Conservation (phyloP, 1,140 invertebrate genomes). For the Euwallacea fornicatus region DNA sequence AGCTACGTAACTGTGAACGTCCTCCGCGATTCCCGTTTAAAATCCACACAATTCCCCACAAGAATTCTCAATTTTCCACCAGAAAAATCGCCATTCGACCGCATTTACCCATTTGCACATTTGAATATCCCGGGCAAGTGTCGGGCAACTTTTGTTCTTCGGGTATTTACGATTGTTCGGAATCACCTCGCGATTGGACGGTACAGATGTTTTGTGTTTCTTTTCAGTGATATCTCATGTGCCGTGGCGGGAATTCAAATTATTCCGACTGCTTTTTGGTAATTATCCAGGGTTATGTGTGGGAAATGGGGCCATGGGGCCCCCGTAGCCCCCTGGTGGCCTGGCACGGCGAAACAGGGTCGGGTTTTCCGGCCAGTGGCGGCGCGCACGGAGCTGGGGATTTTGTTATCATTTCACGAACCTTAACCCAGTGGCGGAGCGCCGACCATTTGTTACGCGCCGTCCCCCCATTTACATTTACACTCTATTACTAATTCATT, state of each 20-base stretch:
- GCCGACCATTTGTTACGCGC: neutral
- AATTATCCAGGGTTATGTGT: slow-evolving; percentile 30
- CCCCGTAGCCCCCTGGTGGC: slow-evolving; percentile 15
- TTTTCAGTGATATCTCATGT: slow-evolving; percentile 46
- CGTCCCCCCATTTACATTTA: neutral
- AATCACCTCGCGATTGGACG: slow-evolving; percentile 49
- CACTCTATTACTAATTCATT: too few relatives aligned
- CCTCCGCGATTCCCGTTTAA: slow-evolving; percentile 19
- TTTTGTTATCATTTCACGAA: slow-evolving; percentile 47
- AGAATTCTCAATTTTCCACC: neutral
- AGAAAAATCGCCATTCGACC: slow-evolving; percentile 7
- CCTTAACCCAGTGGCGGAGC: slow-evolving; percentile 38
- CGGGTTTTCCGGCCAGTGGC: slow-evolving; percentile 40
- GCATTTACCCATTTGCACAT: slow-evolving; percentile 13
- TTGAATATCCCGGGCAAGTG: slow-evolving; percentile 44
- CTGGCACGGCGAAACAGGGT: slow-evolving; percentile 28
- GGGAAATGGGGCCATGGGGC: slow-evolving; percentile 26
- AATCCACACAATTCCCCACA: slow-evolving; percentile 2
- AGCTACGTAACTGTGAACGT: slow-evolving; percentile 41
- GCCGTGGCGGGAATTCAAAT: slow-evolving; percentile 50
- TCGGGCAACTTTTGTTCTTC: slow-evolving; percentile 46
- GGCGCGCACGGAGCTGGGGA: slow-evolving; percentile 41
- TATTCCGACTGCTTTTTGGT: slow-evolving; percentile 39
- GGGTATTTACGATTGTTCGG: slow-evolving; percentile 54
- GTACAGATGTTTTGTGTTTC: slow-evolving; percentile 51